Percentiles rank a stretch among this genome's conserved stretches.
These are phyloP conservation scores for Cyphomyrmex costatus DNA, from an alignment of 1,140 invertebrate species.

Conservation along the genomic window DNA sequence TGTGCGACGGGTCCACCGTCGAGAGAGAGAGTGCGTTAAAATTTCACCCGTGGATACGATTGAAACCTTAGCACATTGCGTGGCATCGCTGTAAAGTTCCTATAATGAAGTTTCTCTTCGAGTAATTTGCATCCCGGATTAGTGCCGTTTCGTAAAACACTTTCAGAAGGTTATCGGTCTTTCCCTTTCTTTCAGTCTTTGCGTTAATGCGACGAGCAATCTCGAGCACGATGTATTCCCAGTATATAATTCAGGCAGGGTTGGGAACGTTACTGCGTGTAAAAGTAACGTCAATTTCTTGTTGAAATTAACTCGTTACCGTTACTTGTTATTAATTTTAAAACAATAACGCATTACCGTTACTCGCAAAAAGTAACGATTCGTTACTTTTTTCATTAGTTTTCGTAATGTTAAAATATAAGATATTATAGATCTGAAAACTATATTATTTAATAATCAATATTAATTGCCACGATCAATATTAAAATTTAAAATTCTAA, in stretches of 20 bases:
- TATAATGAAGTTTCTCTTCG: constrained; percentile 39
- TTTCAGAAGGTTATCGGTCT: constrained; percentile 13
- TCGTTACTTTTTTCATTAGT: too few relatives aligned
- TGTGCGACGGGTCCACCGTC: background rate
- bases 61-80: background rate
- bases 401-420: too few relatives aligned
- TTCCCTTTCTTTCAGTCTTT: background rate
- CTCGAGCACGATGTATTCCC: background rate
- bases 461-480: too few relatives aligned
- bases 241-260: background rate
- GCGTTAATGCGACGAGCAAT: constrained; percentile 6
- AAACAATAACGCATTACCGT: too few relatives aligned
- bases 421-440: too few relatives aligned
- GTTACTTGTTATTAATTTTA: too few relatives aligned
- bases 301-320: too few relatives aligned
- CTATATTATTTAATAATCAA: too few relatives aligned
- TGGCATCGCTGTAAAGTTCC: background rate
- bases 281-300: too few relatives aligned
- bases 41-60: constrained; percentile 16
- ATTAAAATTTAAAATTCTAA: too few relatives aligned
- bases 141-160: constrained; percentile 15
- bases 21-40: background rate
- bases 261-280: too few relatives aligned
- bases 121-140: constrained; percentile 28
- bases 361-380: too few relatives aligned